phyloP scores from a whole-genome alignment of 2,888 invertebrate species.

The Trilocha varians region DNA sequence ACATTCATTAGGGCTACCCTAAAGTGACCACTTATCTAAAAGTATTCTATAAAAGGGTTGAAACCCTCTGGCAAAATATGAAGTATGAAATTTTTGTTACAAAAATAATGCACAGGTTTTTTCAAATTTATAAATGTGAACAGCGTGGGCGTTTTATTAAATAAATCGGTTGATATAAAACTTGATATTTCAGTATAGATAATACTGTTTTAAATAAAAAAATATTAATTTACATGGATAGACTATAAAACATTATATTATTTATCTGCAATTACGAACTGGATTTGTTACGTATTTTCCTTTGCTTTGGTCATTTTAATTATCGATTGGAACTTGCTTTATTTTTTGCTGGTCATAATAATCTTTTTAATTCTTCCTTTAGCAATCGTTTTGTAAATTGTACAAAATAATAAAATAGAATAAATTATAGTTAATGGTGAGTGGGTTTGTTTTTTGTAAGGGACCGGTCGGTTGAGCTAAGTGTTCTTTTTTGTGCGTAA shows the following conservation, averaged over 20 bases:
- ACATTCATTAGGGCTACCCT: background rate
- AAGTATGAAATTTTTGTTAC: no score
- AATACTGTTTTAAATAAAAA: background rate
- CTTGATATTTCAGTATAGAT: background rate
- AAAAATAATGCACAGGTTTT: background rate
- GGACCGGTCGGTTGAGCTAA: conserved; percentile 26
- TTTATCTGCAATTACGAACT: background rate
- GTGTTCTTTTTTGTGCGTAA: conserved; percentile 48
- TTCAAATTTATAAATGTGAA: background rate
- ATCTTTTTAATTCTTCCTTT: background rate
- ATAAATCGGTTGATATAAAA: background rate
- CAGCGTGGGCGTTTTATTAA: no score
- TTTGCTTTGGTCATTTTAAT: background rate
- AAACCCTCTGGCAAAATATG: no score
- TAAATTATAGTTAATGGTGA: conserved; percentile 56
- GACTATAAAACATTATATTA: background rate
- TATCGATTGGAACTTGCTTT: background rate
- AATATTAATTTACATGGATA: background rate
- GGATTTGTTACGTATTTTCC: background rate
- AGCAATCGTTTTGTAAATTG: conserved; percentile 33
- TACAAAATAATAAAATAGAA: conserved; percentile 50
- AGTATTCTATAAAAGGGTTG: background rate
- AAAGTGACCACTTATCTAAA: background rate
- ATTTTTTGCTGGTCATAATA: background rate
- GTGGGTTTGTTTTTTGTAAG: conserved; percentile 42